phyloP scores from a whole-genome alignment of 2,797 vertebrate genomes.

The Macrochelys suwanniensis region DNA sequence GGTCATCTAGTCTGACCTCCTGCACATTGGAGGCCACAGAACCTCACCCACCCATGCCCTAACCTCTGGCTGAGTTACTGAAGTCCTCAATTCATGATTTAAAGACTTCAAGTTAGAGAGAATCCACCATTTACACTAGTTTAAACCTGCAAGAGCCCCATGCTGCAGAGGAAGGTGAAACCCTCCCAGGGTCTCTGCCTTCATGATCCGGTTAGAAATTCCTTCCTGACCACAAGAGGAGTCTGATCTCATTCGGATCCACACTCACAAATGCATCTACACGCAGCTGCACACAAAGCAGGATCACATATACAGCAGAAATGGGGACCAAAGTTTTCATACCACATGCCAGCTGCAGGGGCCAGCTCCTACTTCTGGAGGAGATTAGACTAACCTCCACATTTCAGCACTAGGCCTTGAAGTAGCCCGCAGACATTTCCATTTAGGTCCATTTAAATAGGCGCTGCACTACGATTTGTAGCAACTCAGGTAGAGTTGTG shows the following conservation, averaged over 20 bases:
- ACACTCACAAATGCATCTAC: background rate
- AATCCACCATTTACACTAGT: background rate
- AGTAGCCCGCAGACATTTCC: too few species aligned
- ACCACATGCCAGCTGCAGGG: background rate
- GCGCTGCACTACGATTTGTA: background rate
- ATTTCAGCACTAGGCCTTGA: background rate
- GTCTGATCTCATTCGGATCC: background rate
- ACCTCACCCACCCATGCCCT: background rate
- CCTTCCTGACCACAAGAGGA: background rate
- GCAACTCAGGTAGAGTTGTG: background rate
- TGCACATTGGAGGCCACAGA: background rate
- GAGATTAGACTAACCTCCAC: background rate
- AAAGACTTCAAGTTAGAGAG: background rate
- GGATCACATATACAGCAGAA: background rate
- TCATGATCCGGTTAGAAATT: background rate
- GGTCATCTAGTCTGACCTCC: background rate
- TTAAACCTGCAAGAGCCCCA: background rate
- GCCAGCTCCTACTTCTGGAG: background rate
- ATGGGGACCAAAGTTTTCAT: background rate
- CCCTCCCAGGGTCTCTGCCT: too few species aligned
- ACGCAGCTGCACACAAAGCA: background rate
- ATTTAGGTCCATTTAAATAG: background rate
- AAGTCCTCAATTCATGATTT: background rate
- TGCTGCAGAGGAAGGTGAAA: background rate
- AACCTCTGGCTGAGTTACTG: background rate